Evolutionary conservation across 1,140 invertebrate genomes (phyloP).

Genomic region (Pogonomyrmex barbatus): DNA sequence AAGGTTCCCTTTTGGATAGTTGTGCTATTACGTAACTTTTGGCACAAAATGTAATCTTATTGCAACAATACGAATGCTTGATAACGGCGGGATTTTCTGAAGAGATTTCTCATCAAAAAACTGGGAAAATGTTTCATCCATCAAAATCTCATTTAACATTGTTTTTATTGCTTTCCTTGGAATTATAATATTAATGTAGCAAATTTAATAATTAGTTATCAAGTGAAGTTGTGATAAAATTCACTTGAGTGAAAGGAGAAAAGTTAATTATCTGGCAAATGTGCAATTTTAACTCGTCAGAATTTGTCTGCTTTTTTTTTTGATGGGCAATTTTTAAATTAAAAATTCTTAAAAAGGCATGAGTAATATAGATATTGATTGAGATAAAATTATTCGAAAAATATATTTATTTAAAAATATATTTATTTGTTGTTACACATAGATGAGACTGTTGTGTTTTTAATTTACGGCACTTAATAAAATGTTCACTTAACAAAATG

Average conservation of each 20-base stretch:
- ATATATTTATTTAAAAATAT: neutral
- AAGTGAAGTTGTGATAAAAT: constrained; percentile 8
- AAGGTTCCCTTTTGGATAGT: constrained; percentile 15
- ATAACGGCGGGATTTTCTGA: neutral
- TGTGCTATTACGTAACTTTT: neutral
- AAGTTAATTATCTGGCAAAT: neutral
- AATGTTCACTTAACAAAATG: neutral
- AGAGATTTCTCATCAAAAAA: neutral
- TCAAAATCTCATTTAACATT: constrained; percentile 2
- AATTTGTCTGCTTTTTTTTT: neutral
- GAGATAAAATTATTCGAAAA: neutral
- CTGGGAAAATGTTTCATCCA: neutral
- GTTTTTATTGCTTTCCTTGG: neutral
- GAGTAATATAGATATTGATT: neutral
- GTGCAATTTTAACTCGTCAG: neutral
- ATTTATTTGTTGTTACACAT: too few relatives aligned
- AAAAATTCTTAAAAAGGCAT: neutral
- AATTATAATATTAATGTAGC: neutral
- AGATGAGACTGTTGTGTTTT: neutral
- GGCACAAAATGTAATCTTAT: constrained; percentile 3
- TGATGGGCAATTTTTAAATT: neutral
- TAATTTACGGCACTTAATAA: constrained; percentile 13
- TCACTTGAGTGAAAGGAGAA: neutral
- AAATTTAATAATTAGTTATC: constrained; percentile 18
- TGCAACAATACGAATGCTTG: neutral